Conservation (phyloP, 1,140 invertebrate species). For the Archivesica marissinica region DNA sequence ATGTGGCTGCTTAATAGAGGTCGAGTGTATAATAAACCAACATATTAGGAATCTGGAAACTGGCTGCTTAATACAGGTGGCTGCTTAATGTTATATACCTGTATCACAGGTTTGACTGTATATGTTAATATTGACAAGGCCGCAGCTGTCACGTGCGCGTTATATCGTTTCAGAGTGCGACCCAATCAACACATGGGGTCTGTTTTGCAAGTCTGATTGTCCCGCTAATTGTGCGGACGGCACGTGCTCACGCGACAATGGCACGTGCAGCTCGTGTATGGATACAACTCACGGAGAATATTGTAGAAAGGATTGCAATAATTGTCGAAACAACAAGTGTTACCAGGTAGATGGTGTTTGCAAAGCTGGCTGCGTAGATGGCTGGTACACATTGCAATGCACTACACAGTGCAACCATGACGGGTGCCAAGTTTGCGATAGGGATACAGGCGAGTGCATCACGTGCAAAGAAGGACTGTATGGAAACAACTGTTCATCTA, state of each 20-base stretch:
- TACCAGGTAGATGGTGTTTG: slow-evolving; percentile 30
- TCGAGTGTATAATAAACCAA: background rate
- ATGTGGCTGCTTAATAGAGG: background rate
- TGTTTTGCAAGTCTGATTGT: slow-evolving; percentile 29
- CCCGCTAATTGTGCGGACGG: slow-evolving; percentile 1
- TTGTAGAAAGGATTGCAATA: background rate
- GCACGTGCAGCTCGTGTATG: slow-evolving; percentile 37
- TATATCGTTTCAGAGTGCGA: slow-evolving; percentile 12
- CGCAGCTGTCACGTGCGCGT: background rate
- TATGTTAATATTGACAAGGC: too few species aligned
- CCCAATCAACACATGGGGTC: slow-evolving; percentile 5
- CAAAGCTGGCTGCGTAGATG: background rate
- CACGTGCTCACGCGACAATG: slow-evolving; percentile 5
- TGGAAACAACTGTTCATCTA: background rate
- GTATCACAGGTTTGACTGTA: too few species aligned
- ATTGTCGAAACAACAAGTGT: slow-evolving; percentile 12
- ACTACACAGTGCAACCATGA: background rate
- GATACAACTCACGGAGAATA: background rate
- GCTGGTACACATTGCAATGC: slow-evolving; percentile 8
- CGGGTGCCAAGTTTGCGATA: slow-evolving; percentile 12
- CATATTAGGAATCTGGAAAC: background rate
- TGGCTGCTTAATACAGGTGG: background rate
- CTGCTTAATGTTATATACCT: background rate
- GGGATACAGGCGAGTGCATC: background rate
- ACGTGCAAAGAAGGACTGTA: slow-evolving; percentile 34